Evolutionary conservation across 2,797 vertebrate species (phyloP).

Genomic region (Urosaurus nigricauda): DNA sequence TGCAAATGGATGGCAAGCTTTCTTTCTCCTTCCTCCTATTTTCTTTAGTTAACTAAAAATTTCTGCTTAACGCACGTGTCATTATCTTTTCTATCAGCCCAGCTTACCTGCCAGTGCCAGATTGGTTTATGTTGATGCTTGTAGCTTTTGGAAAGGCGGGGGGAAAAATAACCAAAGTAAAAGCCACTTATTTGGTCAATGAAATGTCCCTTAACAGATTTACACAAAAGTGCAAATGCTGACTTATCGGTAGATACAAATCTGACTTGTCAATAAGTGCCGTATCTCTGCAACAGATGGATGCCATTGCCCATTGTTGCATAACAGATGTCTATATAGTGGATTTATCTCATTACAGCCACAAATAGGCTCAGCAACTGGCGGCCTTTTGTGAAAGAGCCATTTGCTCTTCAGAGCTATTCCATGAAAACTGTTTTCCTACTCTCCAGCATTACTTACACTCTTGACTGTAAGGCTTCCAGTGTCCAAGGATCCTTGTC

Average conservation of each 20-base stretch:
- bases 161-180: slow-evolving; percentile 20
- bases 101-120: slow-evolving; percentile 52
- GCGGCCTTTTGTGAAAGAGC: not conserved
- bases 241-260: slow-evolving; percentile 58
- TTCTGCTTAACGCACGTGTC: slow-evolving; percentile 54
- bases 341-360: slow-evolving; percentile 56
- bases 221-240: slow-evolving; percentile 46
- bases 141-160: slow-evolving; percentile 50
- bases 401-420: not conserved
- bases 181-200: slow-evolving; percentile 43
- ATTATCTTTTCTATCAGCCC: slow-evolving; percentile 52
- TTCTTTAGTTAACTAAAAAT: slow-evolving; percentile 55
- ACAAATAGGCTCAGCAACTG: not conserved
- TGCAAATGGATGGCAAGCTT: slow-evolving; percentile 59
- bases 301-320: slow-evolving; percentile 46
- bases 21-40: not conserved
- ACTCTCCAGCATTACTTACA: not conserved
- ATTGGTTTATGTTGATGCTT: slow-evolving; percentile 60
- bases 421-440: not conserved
- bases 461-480: not conserved
- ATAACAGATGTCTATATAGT: slow-evolving; percentile 34
- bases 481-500: not conserved
- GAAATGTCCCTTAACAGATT: slow-evolving; percentile 52
- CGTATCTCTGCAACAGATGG: slow-evolving; percentile 60
- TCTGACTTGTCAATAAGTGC: slow-evolving; percentile 54